Evolutionary conservation across 2,113 vertebrate species (phyloP).

Genomic region (Heteronetta atricapilla): DNA sequence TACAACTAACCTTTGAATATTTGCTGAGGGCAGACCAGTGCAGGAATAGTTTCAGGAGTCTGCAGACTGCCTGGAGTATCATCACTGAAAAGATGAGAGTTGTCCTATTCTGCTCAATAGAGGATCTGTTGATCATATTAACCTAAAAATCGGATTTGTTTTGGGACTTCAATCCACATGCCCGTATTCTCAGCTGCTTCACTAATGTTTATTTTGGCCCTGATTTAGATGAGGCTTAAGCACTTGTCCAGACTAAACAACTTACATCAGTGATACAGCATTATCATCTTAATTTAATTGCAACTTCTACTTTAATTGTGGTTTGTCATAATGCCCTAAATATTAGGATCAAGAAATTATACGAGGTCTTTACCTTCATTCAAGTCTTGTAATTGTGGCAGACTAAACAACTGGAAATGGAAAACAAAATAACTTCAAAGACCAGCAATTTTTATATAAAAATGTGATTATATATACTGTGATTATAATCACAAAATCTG

Average conservation of each 20-base stretch:
- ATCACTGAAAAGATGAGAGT: neutral
- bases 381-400: neutral
- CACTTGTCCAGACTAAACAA: neutral
- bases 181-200: neutral
- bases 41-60: neutral
- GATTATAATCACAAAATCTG: neutral
- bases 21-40: too few species aligned
- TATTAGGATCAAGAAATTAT: neutral
- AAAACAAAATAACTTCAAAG: neutral
- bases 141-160: neutral
- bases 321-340: neutral
- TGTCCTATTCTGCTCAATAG: neutral
- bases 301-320: neutral
- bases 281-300: neutral
- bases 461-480: neutral
- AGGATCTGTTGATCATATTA: too few species aligned
- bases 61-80: neutral
- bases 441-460: neutral
- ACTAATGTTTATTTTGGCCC: fast-evolving
- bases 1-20: neutral
- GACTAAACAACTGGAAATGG: neutral
- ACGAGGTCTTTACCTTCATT: neutral
- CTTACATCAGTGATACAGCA: neutral
- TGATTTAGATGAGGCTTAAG: neutral
- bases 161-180: neutral